A percentile compares a stretch with the other conserved stretches of the same genome.
phyloP scores from a whole-genome alignment of 2,797 vertebrate genomes.

The Muscicapa striata region DNA sequence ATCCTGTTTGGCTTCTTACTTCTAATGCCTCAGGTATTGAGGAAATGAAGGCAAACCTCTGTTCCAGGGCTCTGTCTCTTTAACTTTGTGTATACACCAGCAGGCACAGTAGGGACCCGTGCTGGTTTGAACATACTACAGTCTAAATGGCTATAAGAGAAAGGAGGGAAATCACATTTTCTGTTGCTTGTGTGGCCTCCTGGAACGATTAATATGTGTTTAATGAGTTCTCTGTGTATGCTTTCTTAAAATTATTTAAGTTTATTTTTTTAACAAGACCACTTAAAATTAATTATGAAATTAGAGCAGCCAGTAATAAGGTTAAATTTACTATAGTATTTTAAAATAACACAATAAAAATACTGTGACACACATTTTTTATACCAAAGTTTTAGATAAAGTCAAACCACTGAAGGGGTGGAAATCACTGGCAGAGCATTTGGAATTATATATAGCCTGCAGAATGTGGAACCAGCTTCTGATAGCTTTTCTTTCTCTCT shows the following conservation, averaged over 20 bases:
- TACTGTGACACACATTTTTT: not conserved
- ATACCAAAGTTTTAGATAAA: not conserved
- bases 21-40: not conserved
- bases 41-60: constrained; percentile 21
- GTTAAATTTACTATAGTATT: not conserved
- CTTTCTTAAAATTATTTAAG: constrained; percentile 16
- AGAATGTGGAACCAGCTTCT: not conserved
- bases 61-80: constrained; percentile 32
- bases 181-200: not conserved
- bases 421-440: not conserved
- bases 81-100: not conserved
- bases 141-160: not conserved
- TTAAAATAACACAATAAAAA: constrained; percentile 45
- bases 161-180: not conserved
- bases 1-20: not conserved
- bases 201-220: not conserved
- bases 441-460: not conserved
- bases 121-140: not conserved
- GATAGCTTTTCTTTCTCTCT: not conserved
- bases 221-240: not conserved
- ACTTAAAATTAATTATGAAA: constrained; percentile 12
- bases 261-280: constrained; percentile 19
- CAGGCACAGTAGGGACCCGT: constrained; percentile 13
- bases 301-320: not conserved
- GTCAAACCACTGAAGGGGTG: not conserved